Evolutionary conservation across 2,113 vertebrate genomes (phyloP).

Genomic region (Ceyx cyanopectus): DNA sequence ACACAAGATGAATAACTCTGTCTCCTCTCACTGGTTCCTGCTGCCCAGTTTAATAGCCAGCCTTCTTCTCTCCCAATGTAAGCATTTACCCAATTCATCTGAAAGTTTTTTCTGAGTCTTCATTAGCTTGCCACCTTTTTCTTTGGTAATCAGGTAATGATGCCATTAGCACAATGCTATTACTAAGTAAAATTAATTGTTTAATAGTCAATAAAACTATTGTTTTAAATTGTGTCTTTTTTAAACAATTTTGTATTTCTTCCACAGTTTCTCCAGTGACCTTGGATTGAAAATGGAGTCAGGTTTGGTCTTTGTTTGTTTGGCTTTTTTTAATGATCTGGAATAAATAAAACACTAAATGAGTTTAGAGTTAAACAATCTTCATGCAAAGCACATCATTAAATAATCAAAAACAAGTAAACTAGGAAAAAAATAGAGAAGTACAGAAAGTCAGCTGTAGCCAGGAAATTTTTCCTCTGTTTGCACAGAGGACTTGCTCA

Average conservation of each 20-base stretch:
- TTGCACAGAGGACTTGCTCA: not conserved
- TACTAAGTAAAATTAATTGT: not conserved
- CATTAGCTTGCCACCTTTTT: not conserved
- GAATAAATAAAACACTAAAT: not conserved
- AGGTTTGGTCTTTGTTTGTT: not conserved
- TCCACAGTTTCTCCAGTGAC: not conserved
- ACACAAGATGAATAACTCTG: not conserved
- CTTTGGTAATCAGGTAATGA: not conserved
- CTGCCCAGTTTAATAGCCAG: not conserved
- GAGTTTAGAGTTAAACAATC: not conserved
- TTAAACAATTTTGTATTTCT: not conserved
- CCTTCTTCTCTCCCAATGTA: not conserved
- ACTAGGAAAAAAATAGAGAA: fast-evolving
- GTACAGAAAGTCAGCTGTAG: not conserved
- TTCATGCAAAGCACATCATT: not conserved
- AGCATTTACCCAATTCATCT: not conserved
- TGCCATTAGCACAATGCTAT: not conserved
- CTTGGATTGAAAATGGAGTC: not conserved
- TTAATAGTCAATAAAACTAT: not conserved
- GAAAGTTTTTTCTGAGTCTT: not conserved
- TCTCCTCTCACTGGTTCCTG: not conserved
- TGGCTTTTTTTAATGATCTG: not conserved
- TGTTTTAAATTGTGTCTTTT: not conserved
- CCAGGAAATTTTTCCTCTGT: not conserved
- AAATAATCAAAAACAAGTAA: not conserved